These are phyloP conservation scores for Liposcelis brunnea DNA, from an alignment of 2,888 invertebrate species.

Conservation along the genomic window DNA sequence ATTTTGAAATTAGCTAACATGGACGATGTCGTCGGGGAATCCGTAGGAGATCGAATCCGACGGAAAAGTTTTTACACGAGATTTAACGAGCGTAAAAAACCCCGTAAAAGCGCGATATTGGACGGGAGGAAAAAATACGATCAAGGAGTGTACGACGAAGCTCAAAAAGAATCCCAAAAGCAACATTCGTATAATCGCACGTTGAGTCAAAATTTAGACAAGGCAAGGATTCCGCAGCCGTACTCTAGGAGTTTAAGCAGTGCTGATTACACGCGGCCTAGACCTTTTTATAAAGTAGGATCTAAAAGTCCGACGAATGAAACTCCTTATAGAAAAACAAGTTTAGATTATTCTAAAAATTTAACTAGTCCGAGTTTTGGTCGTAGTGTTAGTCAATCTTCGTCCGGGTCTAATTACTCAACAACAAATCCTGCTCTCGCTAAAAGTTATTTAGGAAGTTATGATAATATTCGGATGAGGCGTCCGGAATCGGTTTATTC, in stretches of 20 bases:
- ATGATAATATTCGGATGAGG: background rate
- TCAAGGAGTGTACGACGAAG: background rate
- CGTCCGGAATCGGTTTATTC: background rate
- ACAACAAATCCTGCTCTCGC: background rate
- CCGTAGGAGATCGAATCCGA: conserved; percentile 69
- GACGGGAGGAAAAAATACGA: conserved; percentile 2
- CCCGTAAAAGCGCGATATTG: background rate
- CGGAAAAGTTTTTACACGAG: conserved; percentile 63
- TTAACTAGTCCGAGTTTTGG: background rate
- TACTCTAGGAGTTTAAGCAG: background rate
- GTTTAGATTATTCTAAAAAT: conserved; percentile 1
- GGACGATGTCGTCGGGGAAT: conserved; percentile 32
- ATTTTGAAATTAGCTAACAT: conserved; percentile 14
- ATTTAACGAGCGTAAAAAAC: conserved; percentile 3
- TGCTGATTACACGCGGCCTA: conserved; percentile 3
- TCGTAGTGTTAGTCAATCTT: conserved; percentile 1
- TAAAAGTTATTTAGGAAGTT: conserved; percentile 1
- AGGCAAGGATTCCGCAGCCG: background rate
- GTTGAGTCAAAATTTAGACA: background rate
- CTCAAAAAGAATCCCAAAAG: too few species aligned
- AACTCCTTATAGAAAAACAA: conserved; percentile 3
- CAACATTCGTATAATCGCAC: background rate
- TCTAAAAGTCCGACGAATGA: background rate
- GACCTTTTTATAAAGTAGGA: conserved; percentile 1
- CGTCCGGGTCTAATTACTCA: background rate